A percentile compares a stretch with the other conserved stretches of the same genome.
Conservation (phyloP, 2,797 vertebrate species). For the Brachyrhaphis roseni region DNA sequence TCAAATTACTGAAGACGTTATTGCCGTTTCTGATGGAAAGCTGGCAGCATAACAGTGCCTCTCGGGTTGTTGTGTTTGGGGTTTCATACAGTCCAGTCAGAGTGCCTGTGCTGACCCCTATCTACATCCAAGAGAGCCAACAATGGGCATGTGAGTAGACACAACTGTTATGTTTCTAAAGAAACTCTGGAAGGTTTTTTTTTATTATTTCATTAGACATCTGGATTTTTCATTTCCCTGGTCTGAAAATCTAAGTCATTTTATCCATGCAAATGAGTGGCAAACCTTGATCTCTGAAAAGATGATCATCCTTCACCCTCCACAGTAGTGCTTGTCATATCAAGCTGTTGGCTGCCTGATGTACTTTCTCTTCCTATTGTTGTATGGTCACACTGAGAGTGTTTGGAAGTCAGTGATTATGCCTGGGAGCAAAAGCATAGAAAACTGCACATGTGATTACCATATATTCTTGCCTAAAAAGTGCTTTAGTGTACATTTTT, state of each 20-base stretch:
- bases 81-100: not conserved
- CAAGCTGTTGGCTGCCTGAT: conserved; percentile 29
- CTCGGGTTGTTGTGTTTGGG: not conserved
- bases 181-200: conserved; percentile 7
- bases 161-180: conserved; percentile 31
- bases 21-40: not conserved
- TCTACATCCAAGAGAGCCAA: not conserved
- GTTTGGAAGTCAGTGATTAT: conserved; percentile 25
- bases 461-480: conserved; percentile 24
- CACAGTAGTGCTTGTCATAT: conserved; percentile 30
- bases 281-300: conserved; percentile 8
- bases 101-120: not conserved
- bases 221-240: conserved; percentile 9
- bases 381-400: conserved; percentile 23
- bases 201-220: conserved; percentile 13
- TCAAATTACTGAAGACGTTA: not conserved
- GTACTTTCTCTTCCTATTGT: conserved; percentile 19
- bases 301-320: conserved; percentile 12
- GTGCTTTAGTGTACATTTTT: conserved; percentile 30
- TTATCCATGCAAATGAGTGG: conserved; percentile 12
- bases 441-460: conserved; percentile 39
- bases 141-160: not conserved
- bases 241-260: not conserved
- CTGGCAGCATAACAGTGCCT: not conserved
- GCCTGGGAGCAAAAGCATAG: conserved; percentile 33